Conservation (phyloP, 2,888 invertebrate species). For the Aphelenchoides bicaudatus region DNA sequence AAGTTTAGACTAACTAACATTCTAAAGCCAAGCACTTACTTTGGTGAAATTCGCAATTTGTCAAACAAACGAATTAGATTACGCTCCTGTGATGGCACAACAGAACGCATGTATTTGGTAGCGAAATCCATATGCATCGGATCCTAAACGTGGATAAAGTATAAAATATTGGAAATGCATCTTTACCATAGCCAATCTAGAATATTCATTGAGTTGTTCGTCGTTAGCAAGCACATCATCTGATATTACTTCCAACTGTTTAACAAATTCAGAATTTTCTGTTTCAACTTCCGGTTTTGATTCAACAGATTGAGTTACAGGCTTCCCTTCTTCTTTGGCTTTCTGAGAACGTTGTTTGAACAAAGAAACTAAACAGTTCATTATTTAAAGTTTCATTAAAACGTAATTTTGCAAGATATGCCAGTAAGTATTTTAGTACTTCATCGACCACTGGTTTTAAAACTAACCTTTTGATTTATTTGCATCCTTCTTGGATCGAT, state of each 20-base stretch:
- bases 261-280: slow-evolving; percentile 32
- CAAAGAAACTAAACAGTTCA: slow-evolving; percentile 25
- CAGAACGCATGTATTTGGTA: slow-evolving; percentile 41
- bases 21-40: slow-evolving; percentile 9
- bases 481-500: slow-evolving; percentile 32
- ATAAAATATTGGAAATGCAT: slow-evolving; percentile 1
- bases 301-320: slow-evolving; percentile 8
- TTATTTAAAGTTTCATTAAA: slow-evolving; percentile 10
- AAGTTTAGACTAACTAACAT: slow-evolving; percentile 15
- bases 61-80: slow-evolving; percentile 50
- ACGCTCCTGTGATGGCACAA: slow-evolving; percentile 45
- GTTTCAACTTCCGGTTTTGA: slow-evolving; percentile 20
- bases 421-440: no score
- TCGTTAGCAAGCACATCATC: slow-evolving; percentile 32
- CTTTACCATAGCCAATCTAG: slow-evolving; percentile 48
- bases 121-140: slow-evolving; percentile 53
- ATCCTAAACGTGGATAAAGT: slow-evolving; percentile 38
- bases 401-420: no score
- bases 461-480: slow-evolving; percentile 12
- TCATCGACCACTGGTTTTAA: slow-evolving; percentile 20
- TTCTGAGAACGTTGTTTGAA: slow-evolving; percentile 26
- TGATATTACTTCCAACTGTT: slow-evolving; percentile 51
- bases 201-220: slow-evolving; percentile 44
- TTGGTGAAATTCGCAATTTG: slow-evolving; percentile 31
- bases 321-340: neutral